Conservation (phyloP, 2,113 vertebrate species). For the Ceuthmochares aereus region DNA sequence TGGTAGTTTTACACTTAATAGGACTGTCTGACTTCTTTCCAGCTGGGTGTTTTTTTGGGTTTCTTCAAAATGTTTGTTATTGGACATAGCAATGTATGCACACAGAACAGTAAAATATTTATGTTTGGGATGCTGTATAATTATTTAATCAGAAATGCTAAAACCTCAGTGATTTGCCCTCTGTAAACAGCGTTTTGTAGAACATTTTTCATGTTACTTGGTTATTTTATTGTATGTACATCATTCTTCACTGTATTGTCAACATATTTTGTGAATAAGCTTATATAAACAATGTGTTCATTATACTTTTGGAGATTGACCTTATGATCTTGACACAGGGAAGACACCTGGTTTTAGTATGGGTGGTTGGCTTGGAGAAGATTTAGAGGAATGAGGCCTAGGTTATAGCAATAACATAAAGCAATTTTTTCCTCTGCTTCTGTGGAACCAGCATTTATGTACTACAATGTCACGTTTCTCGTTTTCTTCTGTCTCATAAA, state of each 20-base stretch:
- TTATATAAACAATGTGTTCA: background rate
- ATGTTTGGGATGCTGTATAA: background rate
- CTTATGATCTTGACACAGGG: background rate
- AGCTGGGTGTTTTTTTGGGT: background rate
- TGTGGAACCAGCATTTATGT: background rate
- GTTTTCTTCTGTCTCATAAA: background rate
- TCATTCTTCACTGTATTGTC: background rate
- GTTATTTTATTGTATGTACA: background rate
- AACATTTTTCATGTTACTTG: background rate
- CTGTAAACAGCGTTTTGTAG: background rate
- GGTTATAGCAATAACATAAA: background rate
- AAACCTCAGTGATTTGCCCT: background rate
- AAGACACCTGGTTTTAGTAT: background rate
- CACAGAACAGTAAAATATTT: background rate
- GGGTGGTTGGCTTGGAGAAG: background rate
- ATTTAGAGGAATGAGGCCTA: background rate
- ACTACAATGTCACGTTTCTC: background rate
- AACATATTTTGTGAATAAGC: background rate
- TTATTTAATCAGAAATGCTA: background rate
- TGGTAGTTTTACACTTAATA: background rate
- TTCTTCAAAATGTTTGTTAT: background rate
- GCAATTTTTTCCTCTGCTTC: background rate
- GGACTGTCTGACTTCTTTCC: background rate
- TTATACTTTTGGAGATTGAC: background rate
- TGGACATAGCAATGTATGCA: background rate